These are phyloP conservation scores for Bucorvus abyssinicus DNA, from an alignment of 2,797 vertebrate species.

Conservation along the genomic window DNA sequence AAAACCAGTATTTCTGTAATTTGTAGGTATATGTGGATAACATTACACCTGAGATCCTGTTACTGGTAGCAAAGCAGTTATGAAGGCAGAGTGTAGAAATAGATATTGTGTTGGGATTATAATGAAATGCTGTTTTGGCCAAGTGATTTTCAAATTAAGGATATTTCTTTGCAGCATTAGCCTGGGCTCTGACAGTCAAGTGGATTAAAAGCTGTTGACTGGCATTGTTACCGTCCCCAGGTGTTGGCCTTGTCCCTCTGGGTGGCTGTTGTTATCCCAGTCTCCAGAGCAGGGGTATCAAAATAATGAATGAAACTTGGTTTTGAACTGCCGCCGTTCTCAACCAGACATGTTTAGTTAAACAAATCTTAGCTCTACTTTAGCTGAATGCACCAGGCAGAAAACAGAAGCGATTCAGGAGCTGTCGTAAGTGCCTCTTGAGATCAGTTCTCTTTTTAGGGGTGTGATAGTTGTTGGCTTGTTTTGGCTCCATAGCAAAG, in stretches of 20 bases:
- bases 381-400: neutral
- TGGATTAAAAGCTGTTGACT: neutral
- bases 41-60: neutral
- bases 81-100: neutral
- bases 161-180: neutral
- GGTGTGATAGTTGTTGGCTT: neutral
- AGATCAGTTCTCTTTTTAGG: too few species aligned
- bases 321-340: neutral
- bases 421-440: neutral
- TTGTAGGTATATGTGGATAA: neutral
- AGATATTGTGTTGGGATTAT: neutral
- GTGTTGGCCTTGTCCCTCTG: neutral
- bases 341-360: neutral
- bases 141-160: neutral
- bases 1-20: neutral
- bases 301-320: neutral
- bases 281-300: neutral
- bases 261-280: fast-evolving
- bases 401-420: neutral
- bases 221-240: neutral
- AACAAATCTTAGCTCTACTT: neutral
- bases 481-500: fast-evolving
- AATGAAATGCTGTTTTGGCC: neutral
- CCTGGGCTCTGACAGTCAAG: neutral
- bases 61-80: neutral